phyloP scores from a whole-genome alignment of 1,140 invertebrate genomes.

The Caenorhabditis brenneri region DNA sequence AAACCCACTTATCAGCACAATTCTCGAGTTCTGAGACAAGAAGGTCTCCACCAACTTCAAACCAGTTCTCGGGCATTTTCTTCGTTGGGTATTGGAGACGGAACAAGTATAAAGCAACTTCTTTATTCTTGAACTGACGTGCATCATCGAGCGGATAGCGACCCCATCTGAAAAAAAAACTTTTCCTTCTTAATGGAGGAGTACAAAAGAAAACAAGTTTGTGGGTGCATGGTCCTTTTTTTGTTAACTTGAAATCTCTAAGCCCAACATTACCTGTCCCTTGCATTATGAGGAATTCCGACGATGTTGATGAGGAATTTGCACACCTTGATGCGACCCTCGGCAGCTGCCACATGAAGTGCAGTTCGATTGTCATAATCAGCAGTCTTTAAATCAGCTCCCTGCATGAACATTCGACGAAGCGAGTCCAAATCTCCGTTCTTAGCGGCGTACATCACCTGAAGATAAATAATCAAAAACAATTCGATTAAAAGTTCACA shows the following conservation, averaged over 20 bases:
- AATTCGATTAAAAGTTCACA: no score
- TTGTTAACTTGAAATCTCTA: not conserved
- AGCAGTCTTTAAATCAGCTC: constrained; percentile 79
- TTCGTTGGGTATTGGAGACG: constrained; percentile 20
- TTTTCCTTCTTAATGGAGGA: not conserved
- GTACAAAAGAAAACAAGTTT: no score
- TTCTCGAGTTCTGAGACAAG: not conserved
- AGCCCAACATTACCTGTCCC: constrained; percentile 17
- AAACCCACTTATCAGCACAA: not conserved
- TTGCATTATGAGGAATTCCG: constrained; percentile 77
- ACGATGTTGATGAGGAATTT: constrained; percentile 75
- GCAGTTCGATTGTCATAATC: constrained; percentile 83
- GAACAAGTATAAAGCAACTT: constrained; percentile 50
- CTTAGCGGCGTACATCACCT: constrained; percentile 81
- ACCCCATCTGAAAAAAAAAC: constrained; percentile 63
- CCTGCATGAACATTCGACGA: constrained; percentile 62
- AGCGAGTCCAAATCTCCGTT: constrained; percentile 79
- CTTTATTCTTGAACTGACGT: constrained; percentile 60
- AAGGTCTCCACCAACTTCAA: constrained; percentile 8
- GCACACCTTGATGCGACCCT: constrained; percentile 71
- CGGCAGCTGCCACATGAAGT: constrained; percentile 72
- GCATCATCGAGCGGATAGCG: constrained; percentile 69
- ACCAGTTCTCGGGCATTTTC: constrained; percentile 22
- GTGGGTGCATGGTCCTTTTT: not conserved
- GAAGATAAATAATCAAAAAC: not conserved